Base-by-base conservation (phyloP, 2,797 vertebrate species). In the Xenopus petersii region DNA sequence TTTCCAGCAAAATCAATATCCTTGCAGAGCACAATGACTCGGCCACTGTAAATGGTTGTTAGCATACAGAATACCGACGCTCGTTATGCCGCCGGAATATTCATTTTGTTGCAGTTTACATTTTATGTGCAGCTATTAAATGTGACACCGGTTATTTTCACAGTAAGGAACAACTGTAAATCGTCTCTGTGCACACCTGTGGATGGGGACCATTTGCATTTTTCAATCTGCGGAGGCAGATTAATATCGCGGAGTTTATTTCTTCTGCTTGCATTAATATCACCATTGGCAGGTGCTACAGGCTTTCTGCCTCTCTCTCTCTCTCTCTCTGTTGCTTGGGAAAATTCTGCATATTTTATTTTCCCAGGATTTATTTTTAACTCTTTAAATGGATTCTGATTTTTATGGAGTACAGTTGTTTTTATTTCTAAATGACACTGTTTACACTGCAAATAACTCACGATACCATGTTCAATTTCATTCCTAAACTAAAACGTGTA, bases 131-230 rank as follows among this genome's bases (percentile, higher is more conserved):
- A 73, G 46, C 80, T 82, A 76, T 81, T 84, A 81, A 80, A 62
- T 85, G 82, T 79, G 80, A 83, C 63, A 74, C 49, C 68, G 85
- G 83, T 84, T 84, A 81, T 87, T 88, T 87, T 83, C 83, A 80
- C 82, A 80, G 84, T 64, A 70, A 82, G 83, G 71, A 64, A 70
- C 42, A 82, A 77, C 81, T 82, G 84, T 82, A 86, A 81, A 83
- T 81, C 76, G 82, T 75, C 82, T 82, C 2, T 46, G 74, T 75
- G 81, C 82, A 75, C 71, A 83, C 84, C 83, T 79, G 67, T 67
- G 82, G 77, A 79, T 61, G 65, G 26, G 67, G 79, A 81, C 84
- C 80, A 84, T 87, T 87, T 83, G 81, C 81, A 82, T 84, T 84
- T 86, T 87, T 84, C 84, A 85, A 80, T 84, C 82, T 84, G 79